Conservation (phyloP, 2,113 vertebrate species). For the Aptenodytes patagonicus region DNA sequence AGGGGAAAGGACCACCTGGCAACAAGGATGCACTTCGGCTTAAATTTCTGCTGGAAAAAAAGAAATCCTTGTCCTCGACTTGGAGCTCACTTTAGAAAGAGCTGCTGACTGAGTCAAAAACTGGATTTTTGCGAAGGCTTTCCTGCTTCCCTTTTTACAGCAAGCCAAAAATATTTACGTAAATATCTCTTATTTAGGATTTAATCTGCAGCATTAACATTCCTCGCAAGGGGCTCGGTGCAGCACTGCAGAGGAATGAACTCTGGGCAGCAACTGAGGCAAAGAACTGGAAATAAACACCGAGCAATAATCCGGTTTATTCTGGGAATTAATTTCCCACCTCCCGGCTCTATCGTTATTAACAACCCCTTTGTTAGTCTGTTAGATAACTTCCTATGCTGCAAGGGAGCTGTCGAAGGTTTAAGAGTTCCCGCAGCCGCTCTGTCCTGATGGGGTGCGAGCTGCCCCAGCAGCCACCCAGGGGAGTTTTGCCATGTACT, state of each 20-base stretch:
- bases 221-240: constrained; percentile 16
- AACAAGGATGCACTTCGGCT: neutral
- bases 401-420: neutral
- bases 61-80: neutral
- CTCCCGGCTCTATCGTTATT: neutral
- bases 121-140: neutral
- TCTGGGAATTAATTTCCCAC: constrained; percentile 58
- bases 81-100: neutral
- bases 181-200: constrained; percentile 48
- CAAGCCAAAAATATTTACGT: constrained; percentile 13
- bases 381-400: constrained; percentile 17
- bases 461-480: accelerated
- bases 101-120: constrained; percentile 8
- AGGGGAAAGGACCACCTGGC: neutral
- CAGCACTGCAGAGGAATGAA: neutral
- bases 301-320: constrained; percentile 59
- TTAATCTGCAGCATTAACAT: constrained; percentile 74
- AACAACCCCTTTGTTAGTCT: constrained; percentile 65
- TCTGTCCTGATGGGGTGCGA: accelerated
- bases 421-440: neutral
- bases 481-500: neutral
- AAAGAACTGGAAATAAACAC: constrained; percentile 14
- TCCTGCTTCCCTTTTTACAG: neutral
- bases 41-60: neutral
- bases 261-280: neutral